Evolutionary conservation across 1,140 invertebrate species (phyloP).

Genomic region (Platyscapa corneri): DNA sequence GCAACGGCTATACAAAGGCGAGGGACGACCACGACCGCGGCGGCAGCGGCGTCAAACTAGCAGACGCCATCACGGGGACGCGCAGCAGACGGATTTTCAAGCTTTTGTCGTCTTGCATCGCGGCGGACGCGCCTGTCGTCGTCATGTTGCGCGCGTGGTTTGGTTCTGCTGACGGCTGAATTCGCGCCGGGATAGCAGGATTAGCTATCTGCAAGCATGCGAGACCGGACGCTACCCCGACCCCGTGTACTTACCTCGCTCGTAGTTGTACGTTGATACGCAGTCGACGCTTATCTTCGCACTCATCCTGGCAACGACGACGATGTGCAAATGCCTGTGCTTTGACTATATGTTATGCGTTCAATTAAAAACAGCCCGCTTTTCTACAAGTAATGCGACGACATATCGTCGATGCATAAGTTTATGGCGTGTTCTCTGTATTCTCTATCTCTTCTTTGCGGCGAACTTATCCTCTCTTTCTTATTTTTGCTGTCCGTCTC

Average conservation of each 20-base stretch:
- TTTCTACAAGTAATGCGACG: neutral
- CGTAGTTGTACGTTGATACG: conserved; percentile 23
- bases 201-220: too few relatives aligned
- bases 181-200: too few relatives aligned
- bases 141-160: neutral
- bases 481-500: neutral
- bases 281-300: conserved; percentile 5
- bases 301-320: conserved; percentile 6
- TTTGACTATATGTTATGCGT: neutral
- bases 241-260: conserved; percentile 28
- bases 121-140: neutral
- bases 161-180: neutral
- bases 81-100: conserved; percentile 72
- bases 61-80: conserved; percentile 70
- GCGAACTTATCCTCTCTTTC: conserved; percentile 11
- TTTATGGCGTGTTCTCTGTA: neutral
- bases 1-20: neutral
- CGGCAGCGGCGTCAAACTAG: conserved; percentile 66
- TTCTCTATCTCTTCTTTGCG: neutral
- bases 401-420: neutral
- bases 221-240: neutral
- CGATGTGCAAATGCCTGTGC: neutral
- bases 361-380: neutral
- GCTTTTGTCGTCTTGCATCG: conserved; percentile 22
- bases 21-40: neutral